phyloP scores from a whole-genome alignment of 2,113 vertebrate species.

The Nymphicus hollandicus region DNA sequence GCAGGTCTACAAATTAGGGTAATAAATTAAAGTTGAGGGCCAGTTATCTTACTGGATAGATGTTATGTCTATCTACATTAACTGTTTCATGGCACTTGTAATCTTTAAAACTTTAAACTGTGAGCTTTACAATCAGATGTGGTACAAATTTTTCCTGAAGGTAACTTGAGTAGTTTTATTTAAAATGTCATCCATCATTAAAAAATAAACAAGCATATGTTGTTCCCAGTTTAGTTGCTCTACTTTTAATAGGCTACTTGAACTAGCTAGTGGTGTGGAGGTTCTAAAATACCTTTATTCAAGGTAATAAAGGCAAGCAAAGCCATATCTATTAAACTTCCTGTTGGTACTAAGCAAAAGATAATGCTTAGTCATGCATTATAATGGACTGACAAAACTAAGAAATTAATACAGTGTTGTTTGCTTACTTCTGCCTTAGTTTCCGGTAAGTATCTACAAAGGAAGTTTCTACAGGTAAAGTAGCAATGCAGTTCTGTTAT shows the following conservation, averaged over 20 bases:
- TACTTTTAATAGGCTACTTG: neutral
- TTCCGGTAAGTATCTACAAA: neutral
- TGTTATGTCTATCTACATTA: neutral
- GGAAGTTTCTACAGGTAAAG: neutral
- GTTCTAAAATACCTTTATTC: neutral
- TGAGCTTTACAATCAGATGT: neutral
- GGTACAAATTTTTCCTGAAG: neutral
- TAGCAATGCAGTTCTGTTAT: neutral
- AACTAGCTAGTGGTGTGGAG: neutral
- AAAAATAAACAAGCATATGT: neutral
- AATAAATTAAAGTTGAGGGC: neutral
- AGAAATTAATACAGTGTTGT: neutral
- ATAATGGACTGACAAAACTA: neutral
- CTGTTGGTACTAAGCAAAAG: neutral
- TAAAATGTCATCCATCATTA: neutral
- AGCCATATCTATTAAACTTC: neutral
- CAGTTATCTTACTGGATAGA: neutral
- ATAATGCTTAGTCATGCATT: neutral
- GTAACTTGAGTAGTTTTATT: neutral
- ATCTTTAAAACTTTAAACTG: neutral
- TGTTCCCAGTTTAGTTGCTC: neutral
- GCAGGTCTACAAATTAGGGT: neutral
- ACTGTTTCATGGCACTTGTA: neutral
- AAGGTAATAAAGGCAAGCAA: neutral
- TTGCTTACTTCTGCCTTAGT: neutral